phyloP scores from a whole-genome alignment of 2,797 vertebrate species.

The Lutra lutra region DNA sequence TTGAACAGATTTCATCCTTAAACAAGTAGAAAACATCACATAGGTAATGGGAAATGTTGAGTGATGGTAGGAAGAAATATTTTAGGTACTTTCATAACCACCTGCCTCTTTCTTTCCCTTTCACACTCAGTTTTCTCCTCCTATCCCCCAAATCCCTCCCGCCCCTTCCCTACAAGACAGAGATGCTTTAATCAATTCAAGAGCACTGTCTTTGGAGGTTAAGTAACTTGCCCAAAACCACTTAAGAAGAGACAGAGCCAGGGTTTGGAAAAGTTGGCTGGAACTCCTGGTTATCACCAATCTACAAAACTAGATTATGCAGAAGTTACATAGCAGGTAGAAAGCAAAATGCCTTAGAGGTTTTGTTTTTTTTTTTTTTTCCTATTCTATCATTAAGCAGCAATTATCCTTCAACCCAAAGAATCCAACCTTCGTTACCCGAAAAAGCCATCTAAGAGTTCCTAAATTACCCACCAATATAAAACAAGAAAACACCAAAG shows the following conservation, averaged over 20 bases:
- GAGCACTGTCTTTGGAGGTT: neutral
- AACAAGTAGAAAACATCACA: conserved; percentile 63
- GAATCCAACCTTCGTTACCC: neutral
- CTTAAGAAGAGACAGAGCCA: conserved; percentile 16
- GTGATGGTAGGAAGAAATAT: neutral
- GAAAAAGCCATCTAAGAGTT: neutral
- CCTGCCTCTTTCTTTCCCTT: neutral
- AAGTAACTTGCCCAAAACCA: neutral
- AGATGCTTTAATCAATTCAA: neutral
- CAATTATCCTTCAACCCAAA: neutral
- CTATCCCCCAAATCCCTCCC: neutral
- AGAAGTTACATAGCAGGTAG: neutral
- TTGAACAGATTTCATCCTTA: conserved; percentile 23
- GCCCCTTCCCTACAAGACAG: neutral
- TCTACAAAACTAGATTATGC: neutral
- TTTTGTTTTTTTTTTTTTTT: fast-evolving
- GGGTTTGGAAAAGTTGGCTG: neutral
- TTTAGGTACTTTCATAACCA: conserved; percentile 8
- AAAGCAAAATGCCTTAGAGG: neutral
- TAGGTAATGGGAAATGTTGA: conserved; percentile 28
- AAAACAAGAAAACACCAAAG: conserved; percentile 9
- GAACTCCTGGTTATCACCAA: neutral
- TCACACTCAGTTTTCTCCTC: neutral
- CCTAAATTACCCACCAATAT: neutral
- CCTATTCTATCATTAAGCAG: neutral